Conservation (phyloP, 1,140 invertebrate genomes). For the Reticulitermes speratus region DNA sequence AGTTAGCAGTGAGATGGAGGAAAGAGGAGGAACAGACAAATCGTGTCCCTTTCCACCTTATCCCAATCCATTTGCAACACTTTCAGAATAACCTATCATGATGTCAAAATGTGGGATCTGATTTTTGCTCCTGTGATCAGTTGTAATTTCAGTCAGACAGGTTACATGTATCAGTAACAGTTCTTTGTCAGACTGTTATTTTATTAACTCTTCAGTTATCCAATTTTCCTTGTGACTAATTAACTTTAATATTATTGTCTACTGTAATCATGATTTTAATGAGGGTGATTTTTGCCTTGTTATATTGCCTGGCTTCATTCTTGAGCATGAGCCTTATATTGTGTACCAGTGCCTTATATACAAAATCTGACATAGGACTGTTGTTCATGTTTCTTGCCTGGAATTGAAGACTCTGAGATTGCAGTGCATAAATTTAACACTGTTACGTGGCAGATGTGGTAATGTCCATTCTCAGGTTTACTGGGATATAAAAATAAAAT, state of each 20-base stretch:
- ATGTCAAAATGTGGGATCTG: background rate
- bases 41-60: background rate
- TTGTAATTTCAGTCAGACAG: background rate
- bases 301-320: background rate
- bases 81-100: too few relatives aligned
- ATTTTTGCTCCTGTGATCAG: background rate
- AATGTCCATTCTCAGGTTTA: too few relatives aligned
- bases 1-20: constrained; percentile 7
- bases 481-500: too few relatives aligned
- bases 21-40: background rate
- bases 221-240: background rate
- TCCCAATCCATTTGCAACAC: background rate
- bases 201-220: background rate
- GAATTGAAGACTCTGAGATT: too few relatives aligned
- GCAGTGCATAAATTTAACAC: too few relatives aligned
- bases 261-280: background rate
- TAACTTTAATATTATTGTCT: background rate
- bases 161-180: background rate
- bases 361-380: background rate
- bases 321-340: constrained; percentile 7
- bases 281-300: background rate
- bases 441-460: too few relatives aligned
- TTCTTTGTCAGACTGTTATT: background rate
- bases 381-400: background rate
- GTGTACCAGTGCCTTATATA: background rate